phyloP scores from a whole-genome alignment of 2,113 vertebrate species.

The Struthio camelus region DNA sequence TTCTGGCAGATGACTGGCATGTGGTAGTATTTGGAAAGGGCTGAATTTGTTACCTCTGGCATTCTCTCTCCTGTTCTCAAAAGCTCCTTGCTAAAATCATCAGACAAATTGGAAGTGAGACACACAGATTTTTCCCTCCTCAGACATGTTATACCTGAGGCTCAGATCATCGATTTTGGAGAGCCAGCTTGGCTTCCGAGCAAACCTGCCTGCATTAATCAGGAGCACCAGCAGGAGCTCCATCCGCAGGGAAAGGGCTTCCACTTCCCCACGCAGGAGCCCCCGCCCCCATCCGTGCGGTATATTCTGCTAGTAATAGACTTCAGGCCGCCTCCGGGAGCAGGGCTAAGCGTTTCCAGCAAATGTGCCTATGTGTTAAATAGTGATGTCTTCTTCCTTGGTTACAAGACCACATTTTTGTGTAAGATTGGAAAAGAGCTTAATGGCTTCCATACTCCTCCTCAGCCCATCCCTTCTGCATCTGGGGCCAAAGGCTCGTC shows the following conservation, averaged over 20 bases:
- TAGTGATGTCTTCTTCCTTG: background rate
- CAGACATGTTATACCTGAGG: fast-evolving
- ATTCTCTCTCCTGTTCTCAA: background rate
- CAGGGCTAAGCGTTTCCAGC: background rate
- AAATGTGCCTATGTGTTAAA: fast-evolving
- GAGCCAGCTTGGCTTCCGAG: background rate
- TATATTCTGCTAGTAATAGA: background rate
- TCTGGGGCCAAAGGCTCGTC: background rate
- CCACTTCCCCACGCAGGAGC: fast-evolving
- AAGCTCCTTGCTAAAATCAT: background rate
- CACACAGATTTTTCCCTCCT: background rate
- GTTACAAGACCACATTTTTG: background rate
- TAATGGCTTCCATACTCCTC: background rate
- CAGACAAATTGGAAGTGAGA: background rate
- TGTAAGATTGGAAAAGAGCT: background rate
- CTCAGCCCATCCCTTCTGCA: background rate
- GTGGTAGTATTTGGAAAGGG: background rate
- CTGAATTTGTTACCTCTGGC: background rate
- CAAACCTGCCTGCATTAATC: background rate
- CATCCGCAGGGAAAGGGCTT: background rate
- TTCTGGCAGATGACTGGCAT: background rate
- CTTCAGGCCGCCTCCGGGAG: background rate
- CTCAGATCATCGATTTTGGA: background rate
- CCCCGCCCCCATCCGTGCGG: background rate
- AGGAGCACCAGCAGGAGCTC: background rate